phyloP scores from a whole-genome alignment of 2,113 vertebrate genomes.

The Apodemus sylvaticus region DNA sequence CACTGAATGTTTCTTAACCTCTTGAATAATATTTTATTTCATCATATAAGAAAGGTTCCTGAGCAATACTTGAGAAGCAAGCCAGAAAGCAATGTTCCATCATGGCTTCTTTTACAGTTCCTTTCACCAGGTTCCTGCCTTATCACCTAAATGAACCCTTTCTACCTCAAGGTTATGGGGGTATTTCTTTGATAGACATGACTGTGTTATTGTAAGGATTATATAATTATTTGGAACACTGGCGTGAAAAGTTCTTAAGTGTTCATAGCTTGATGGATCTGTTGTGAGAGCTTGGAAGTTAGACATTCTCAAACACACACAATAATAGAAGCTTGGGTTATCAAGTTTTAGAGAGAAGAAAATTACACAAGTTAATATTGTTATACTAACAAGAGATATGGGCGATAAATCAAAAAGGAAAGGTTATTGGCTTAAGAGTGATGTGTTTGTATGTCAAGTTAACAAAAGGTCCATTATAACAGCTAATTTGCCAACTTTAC shows the following conservation, averaged over 20 bases:
- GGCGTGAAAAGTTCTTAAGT: not conserved
- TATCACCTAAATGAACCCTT: not conserved
- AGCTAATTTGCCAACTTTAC: not conserved
- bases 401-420: not conserved
- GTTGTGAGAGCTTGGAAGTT: not conserved
- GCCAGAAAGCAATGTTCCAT: not conserved
- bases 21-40: not conserved
- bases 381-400: not conserved
- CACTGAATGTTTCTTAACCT: not conserved
- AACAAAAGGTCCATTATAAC: not conserved
- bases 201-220: not conserved
- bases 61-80: not conserved
- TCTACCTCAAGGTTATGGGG: not conserved
- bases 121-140: not conserved
- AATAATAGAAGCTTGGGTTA: not conserved
- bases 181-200: not conserved
- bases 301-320: not conserved
- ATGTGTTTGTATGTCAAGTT: not conserved
- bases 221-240: not conserved
- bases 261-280: not conserved
- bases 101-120: not conserved
- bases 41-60: not conserved
- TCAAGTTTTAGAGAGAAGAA: not conserved
- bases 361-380: not conserved
- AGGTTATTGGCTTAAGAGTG: not conserved